These are phyloP conservation scores for Telmatherina bonti DNA, from an alignment of 2,797 vertebrate genomes.

Conservation along the genomic window DNA sequence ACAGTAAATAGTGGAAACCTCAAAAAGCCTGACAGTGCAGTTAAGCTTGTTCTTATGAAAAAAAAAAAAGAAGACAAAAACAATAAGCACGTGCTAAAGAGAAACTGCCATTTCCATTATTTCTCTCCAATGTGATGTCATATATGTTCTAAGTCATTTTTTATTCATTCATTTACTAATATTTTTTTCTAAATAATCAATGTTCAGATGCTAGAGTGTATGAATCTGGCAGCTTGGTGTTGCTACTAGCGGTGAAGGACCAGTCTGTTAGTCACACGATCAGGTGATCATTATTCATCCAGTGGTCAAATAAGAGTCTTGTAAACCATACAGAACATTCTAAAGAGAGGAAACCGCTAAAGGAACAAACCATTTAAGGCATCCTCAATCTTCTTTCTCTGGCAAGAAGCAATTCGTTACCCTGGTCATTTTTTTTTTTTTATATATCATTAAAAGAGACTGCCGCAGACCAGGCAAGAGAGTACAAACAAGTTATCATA, in stretches of 20 bases:
- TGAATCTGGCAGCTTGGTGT: slow-evolving; percentile 38
- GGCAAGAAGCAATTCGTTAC: not conserved
- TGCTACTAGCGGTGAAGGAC: slow-evolving; percentile 35
- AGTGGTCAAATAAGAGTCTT: slow-evolving; percentile 2
- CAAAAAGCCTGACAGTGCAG: not conserved
- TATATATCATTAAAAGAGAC: not conserved
- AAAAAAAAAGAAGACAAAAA: not conserved
- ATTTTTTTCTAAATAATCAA: slow-evolving; percentile 5
- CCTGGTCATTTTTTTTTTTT: not conserved
- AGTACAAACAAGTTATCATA: not conserved
- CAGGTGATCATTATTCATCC: slow-evolving; percentile 31
- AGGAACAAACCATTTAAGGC: not conserved
- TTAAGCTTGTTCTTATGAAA: not conserved
- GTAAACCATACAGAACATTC: not conserved
- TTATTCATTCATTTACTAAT: too few species aligned
- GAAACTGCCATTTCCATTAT: not conserved
- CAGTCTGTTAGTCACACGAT: slow-evolving; percentile 30
- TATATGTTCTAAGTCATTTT: too few species aligned
- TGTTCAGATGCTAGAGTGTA: slow-evolving; percentile 14
- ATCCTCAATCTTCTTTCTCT: not conserved
- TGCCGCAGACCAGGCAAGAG: not conserved
- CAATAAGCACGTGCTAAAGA: not conserved
- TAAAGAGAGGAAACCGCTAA: slow-evolving; percentile 4
- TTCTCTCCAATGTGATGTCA: not conserved
- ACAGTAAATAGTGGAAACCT: not conserved